Evolutionary conservation across 2,113 vertebrate species (phyloP).

Genomic region (Urocynchramus pylzowi): DNA sequence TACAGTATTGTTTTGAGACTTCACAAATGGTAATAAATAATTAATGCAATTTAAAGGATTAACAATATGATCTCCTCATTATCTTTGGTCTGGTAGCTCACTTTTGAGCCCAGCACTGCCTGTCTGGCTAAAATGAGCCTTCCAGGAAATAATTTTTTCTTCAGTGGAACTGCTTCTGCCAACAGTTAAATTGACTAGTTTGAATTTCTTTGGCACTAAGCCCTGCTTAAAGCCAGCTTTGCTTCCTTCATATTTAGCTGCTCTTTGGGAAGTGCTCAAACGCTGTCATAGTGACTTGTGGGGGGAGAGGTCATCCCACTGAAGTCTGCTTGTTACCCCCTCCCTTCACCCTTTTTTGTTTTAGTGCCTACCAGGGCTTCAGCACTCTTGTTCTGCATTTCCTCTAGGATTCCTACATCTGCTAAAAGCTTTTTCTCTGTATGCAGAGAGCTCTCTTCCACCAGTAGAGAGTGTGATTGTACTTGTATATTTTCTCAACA

Average conservation of each 20-base stretch:
- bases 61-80: background rate
- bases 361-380: background rate
- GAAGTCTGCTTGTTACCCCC: background rate
- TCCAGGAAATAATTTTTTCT: background rate
- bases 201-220: conserved; percentile 7
- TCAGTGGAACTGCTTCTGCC: background rate
- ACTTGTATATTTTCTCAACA: background rate
- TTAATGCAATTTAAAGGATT: background rate
- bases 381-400: background rate
- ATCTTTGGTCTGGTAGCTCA: background rate
- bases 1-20: background rate
- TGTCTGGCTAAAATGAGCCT: background rate
- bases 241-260: background rate
- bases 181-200: background rate
- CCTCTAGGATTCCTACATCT: background rate
- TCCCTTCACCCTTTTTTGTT: background rate
- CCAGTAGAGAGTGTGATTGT: background rate
- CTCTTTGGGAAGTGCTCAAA: background rate
- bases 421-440: background rate
- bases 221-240: background rate
- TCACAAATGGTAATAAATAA: background rate
- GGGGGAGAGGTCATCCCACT: background rate
- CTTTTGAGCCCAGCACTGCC: background rate
- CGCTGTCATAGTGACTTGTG: background rate
- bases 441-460: background rate